Conservation (phyloP, 2,113 vertebrate species). For the Collichthys lucidus region DNA sequence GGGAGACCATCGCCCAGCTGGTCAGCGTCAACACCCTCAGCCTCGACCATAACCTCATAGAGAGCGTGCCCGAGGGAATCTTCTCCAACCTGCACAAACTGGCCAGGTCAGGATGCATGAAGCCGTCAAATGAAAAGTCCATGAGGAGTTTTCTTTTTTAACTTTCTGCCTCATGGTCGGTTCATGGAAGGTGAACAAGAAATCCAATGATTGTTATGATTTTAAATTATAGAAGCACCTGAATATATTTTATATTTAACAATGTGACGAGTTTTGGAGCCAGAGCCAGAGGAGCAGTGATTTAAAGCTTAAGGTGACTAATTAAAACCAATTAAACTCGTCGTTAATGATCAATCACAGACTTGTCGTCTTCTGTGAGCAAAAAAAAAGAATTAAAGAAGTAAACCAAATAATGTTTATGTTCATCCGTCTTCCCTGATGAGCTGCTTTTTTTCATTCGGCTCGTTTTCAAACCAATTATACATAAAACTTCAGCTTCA, state of each 20-base stretch:
- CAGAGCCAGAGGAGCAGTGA: no score
- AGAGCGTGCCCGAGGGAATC: constrained; percentile 87
- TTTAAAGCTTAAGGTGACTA: no score
- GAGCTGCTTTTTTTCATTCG: not conserved
- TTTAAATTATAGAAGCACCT: no score
- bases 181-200: no score
- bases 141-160: no score
- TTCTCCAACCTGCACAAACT: constrained; percentile 89
- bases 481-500: not conserved
- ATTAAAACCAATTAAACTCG: no score
- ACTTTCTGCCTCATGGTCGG: no score
- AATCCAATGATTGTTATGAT: no score
- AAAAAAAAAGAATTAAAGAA: constrained; percentile 29
- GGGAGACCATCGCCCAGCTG: constrained; percentile 84
- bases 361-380: not conserved
- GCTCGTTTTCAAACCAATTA: constrained; percentile 13
- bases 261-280: no score
- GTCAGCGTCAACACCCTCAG: constrained; percentile 87
- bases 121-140: no score
- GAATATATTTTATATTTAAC: no score
- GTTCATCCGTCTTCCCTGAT: not conserved
- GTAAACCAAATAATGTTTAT: not conserved
- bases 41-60: constrained; percentile 88
- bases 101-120: constrained; percentile 71
- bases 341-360: no score